phyloP scores from a whole-genome alignment of 2,797 vertebrate species.

The Pagetopsis macropterus region DNA sequence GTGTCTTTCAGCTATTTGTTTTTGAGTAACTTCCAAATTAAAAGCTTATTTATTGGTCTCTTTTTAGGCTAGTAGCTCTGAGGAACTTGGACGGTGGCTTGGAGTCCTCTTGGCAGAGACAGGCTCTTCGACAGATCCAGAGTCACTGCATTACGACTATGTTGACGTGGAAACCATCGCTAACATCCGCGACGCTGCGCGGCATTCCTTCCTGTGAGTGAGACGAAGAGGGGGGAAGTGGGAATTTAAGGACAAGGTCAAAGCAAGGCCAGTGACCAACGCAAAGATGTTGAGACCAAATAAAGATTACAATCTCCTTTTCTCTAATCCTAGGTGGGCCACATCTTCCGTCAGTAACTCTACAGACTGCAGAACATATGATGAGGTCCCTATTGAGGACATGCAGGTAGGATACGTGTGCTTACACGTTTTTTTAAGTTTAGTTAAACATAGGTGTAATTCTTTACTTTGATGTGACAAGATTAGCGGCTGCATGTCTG shows the following conservation, averaged over 20 bases:
- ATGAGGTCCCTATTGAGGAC: slow-evolving; percentile 94
- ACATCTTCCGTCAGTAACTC: slow-evolving; percentile 84
- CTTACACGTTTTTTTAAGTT: neutral
- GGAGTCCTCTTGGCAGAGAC: slow-evolving; percentile 94
- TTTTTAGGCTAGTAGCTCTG: slow-evolving; percentile 89
- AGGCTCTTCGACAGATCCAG: slow-evolving; percentile 87
- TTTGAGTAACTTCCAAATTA: neutral
- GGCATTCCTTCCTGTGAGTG: slow-evolving; percentile 97
- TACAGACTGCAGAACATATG: slow-evolving; percentile 89
- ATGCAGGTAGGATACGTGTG: slow-evolving; percentile 80
- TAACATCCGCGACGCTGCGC: slow-evolving; percentile 92
- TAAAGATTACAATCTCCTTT: neutral
- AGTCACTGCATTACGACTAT: slow-evolving; percentile 96
- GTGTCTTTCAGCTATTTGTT: neutral
- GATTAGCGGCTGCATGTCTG: slow-evolving; percentile 46
- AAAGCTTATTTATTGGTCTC: neutral
- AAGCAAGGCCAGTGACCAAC: slow-evolving; percentile 17
- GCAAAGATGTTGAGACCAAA: slow-evolving; percentile 26
- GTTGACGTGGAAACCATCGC: slow-evolving; percentile 96
- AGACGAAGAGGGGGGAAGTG: neutral
- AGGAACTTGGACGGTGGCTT: slow-evolving; percentile 96
- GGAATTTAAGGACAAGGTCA: slow-evolving; percentile 29
- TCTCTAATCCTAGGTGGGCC: slow-evolving; percentile 84
- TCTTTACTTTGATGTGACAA: slow-evolving; percentile 49
- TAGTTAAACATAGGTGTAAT: neutral